Evolutionary conservation across 2,888 invertebrate species (phyloP), one percentile per base, ranked within the genome.

Genomic region (Acanthopleura granulata): DNA sequence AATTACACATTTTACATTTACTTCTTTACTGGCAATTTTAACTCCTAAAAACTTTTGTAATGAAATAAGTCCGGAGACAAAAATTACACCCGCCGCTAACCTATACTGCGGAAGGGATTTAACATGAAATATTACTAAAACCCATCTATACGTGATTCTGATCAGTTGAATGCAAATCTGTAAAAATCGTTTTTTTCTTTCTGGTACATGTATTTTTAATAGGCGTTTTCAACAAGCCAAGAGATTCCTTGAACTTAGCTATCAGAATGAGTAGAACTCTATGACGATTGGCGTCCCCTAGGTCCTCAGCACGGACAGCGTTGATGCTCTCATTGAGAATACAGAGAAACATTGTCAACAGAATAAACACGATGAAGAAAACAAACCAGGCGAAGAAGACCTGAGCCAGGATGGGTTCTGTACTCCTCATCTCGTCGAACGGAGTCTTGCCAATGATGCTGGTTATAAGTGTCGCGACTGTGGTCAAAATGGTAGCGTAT

Each of bases 401-500:
- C 66, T 83, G 83, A 12, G 84, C 84, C 74, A 79, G 80, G 16
- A 79, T 78, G 27, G 83, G 81, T 29, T 82, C 79, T 9, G 80
- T 76, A 0, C 72, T 74, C 12, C 83, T 75, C 77, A 84, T 80
- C n/a, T 77, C 76, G 1, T 78, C 78, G 27, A 84, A 80, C 61
- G 80, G 79, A 62, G 83, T 84, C 75, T 84, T 85, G 0, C 86
- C 86, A 66, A 86, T 80, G 22, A 86, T 76, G 16, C 83, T 81
- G 73, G 88, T 83, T 74, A 91, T 91, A 16, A 90, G 85, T 22
- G 90, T 86, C 74, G 90, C 89, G 72, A 90, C 85, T 12, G 90
- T 85, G 15, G 85, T 84, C 40, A 89, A 79, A 73, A 90, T 82
- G 29, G 83, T 84, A 29, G 87, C 82, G 78, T 87, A 91, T 57